These are phyloP conservation scores for Elysia chlorotica DNA, from an alignment of 1,140 invertebrate species.

Conservation along the genomic window DNA sequence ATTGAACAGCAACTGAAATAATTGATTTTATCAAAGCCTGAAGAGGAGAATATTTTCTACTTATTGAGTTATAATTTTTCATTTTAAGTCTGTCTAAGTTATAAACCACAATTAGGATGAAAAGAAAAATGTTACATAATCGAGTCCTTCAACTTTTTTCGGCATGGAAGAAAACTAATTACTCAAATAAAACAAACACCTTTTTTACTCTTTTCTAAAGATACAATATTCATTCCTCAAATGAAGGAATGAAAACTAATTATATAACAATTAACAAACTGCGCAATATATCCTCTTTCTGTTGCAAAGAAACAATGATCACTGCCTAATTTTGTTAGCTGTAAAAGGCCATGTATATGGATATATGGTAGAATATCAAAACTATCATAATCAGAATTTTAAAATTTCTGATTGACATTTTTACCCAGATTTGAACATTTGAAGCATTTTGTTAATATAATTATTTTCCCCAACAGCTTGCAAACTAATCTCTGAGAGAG, in stretches of 20 bases:
- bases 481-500: no score
- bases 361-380: no score
- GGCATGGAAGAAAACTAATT: no score
- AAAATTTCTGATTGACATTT: not conserved
- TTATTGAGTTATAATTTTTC: not conserved
- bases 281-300: no score
- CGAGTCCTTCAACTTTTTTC: not conserved
- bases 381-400: not conserved
- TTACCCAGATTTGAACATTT: not conserved
- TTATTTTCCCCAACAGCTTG: no score
- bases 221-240: not conserved
- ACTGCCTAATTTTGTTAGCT: no score
- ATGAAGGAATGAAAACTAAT: not conserved
- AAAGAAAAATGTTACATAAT: not conserved
- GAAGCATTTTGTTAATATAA: no score
- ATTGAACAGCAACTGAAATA: conserved; percentile 75
- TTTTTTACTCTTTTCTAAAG: no score
- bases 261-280: no score
- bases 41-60: not conserved
- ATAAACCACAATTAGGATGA: not conserved
- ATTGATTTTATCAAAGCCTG: not conserved
- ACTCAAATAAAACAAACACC: no score
- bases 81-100: not conserved
- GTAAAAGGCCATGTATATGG: no score
- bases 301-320: no score